Percentiles rank a stretch among this genome's conserved stretches.
phyloP scores from a whole-genome alignment of 2,888 invertebrate species.

The Agriopis marginaria region DNA sequence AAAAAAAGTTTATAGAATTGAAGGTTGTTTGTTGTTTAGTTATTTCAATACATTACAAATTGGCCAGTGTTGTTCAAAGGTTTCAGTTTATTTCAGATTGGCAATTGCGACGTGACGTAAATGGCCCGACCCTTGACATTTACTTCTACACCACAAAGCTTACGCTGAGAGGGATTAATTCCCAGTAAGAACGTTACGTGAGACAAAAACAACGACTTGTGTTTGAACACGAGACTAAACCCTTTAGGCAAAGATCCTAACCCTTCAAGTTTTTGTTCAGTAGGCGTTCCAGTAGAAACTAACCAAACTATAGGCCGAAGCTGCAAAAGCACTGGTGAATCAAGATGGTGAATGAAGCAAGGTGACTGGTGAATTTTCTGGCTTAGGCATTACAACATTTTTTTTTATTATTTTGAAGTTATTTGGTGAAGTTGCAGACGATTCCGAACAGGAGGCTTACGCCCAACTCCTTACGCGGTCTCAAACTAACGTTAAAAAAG shows the following conservation, averaged over 20 bases:
- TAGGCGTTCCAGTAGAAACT: background rate
- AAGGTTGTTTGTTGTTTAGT: background rate
- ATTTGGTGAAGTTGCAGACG: too few species aligned
- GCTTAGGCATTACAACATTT: too few species aligned
- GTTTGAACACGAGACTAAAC: background rate
- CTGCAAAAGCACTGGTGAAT: too few species aligned
- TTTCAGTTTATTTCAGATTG: constrained; percentile 24
- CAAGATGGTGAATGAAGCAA: too few species aligned
- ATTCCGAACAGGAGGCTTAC: too few species aligned
- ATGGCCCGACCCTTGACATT: constrained; percentile 31
- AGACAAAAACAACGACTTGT: constrained; percentile 1
- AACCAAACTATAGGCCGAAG: too few species aligned
- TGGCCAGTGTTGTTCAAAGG: constrained; percentile 17
- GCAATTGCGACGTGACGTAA: constrained; percentile 27
- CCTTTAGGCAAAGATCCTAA: background rate
- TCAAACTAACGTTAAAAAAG: too few species aligned
- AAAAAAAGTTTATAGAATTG: too few species aligned
- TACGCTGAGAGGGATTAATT: constrained; percentile 4
- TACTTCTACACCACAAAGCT: constrained; percentile 16
- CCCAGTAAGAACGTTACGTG: background rate
- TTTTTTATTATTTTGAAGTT: too few species aligned
- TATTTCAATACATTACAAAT: constrained; percentile 11
- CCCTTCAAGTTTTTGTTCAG: background rate
- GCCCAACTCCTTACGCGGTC: too few species aligned
- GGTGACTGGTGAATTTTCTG: too few species aligned